These are phyloP conservation scores for Cassiopea xamachana DNA, from an alignment of 30 jellyfish, hydroid and myxozoan genomes.

Conservation along the genomic window DNA sequence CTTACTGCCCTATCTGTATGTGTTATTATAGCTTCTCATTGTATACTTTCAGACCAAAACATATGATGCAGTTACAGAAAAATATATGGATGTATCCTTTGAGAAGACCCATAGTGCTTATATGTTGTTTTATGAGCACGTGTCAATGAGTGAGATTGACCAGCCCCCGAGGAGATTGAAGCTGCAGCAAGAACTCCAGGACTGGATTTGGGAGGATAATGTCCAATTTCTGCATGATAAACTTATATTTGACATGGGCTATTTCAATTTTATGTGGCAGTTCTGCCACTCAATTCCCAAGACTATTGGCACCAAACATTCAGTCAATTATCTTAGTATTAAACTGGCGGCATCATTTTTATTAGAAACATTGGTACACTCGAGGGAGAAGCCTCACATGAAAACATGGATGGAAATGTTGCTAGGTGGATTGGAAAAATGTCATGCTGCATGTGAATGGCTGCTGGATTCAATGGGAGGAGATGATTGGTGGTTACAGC, in stretches of 20 bases:
- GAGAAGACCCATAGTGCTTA: slow-evolving; percentile 98
- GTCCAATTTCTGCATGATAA: slow-evolving; percentile 86
- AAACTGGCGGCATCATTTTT: slow-evolving; percentile 86
- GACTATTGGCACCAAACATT: slow-evolving; percentile 49
- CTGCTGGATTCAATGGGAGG: slow-evolving; percentile 89
- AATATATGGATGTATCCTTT: slow-evolving; percentile 95
- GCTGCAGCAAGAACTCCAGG: slow-evolving; percentile 77
- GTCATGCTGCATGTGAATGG: slow-evolving; percentile 97
- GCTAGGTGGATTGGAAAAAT: slow-evolving; percentile 75
- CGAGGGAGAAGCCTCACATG: slow-evolving; percentile 95
- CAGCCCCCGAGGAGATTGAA: slow-evolving; percentile 56
- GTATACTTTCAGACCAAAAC: slow-evolving; percentile 79
- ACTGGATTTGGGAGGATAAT: slow-evolving; percentile 89
- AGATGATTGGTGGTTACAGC: slow-evolving; percentile 98
- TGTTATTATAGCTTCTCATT: neutral
- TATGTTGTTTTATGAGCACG: slow-evolving; percentile 93
- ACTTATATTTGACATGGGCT: slow-evolving; percentile 84
- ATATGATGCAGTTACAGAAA: slow-evolving; percentile 96
- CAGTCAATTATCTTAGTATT: slow-evolving; percentile 72
- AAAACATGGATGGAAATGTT: slow-evolving; percentile 94
- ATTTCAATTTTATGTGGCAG: slow-evolving; percentile 95
- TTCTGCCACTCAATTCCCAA: slow-evolving; percentile 86
- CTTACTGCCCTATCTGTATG: neutral
- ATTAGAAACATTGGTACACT: slow-evolving; percentile 89
- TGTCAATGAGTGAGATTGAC: slow-evolving; percentile 63